Base-by-base conservation (phyloP, 2,888 invertebrate genomes). In the Argyresthia albistria region DNA sequence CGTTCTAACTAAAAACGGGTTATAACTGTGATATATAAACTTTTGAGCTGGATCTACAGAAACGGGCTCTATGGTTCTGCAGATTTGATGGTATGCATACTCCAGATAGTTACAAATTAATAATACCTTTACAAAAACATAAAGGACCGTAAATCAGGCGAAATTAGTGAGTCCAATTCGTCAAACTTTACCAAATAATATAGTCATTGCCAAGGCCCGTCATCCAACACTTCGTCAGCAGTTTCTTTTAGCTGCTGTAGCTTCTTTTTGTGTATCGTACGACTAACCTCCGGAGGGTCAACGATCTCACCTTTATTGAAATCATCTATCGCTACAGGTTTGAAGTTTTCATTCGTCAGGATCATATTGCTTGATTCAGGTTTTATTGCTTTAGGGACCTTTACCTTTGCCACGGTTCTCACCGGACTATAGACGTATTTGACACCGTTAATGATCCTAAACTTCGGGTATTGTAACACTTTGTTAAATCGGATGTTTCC, bases 201-300 rank as follows among this genome's bases (percentile, higher is more conserved):
- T 87, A 87, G 86, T 87, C 86, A 87, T 81, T 82, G 69, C 86
- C 84, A 86, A 0, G 83, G 82, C 67, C 80, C 80, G 1, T 83
- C 81, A 1, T 84, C 84, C 1, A 86, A 53, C 0, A 82, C 66
- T 35, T 69, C 66, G 25, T 80, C 69, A n/a, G 82, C 65, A 35
- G 69, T 66, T 25, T 80, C 69, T 50, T 78, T 80, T 59, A 83
- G 71, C 58, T 78, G 76, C 43, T 69, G 64, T 50, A 82, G 65
- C 47, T 76, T 80, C 52, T 76, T 78, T 43, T 64, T 74, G 4
- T 56, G 25, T 25, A 25, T 62, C 76, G 73, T 79, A 52, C 80
- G 70, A 54, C 74, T 74, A 59, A 80, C 76, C 0, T 70, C 60
- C 0, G 65, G 67, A 0, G 69, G 73, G 60, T 86, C 83, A 0